Base-by-base conservation (phyloP, 2,797 vertebrate species). In the Xenentodon cancila region DNA sequence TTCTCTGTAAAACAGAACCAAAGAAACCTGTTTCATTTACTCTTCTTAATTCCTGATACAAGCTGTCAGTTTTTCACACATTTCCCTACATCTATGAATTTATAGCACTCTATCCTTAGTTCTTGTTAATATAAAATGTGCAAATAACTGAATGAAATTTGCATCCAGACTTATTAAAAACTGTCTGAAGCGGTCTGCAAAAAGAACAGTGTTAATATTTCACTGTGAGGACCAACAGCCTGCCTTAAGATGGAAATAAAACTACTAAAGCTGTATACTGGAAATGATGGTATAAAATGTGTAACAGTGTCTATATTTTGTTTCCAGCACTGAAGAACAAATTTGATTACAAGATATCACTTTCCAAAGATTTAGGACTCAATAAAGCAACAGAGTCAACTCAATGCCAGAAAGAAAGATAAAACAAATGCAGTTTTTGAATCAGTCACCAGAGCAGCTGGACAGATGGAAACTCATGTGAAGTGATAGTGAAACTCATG, bases 341-440 rank as follows among this genome's bases (percentile, higher is more conserved):
- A 64, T 77, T 61, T 67, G 73, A 79, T 82, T 57, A 46, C 13
- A 34, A 25, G 25, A 53, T 51, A 45, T 54, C 1, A 52, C 72
- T 59, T 66, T 45, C 37, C 9, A 37, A 37, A 37, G 9, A 37
- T 19, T 59, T 18, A 71, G 76, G 79, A 37, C 53, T 55, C 18
- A 59, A 25, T 34, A 21, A 58, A 40, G 13, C 6, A 43, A 8
- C 25, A 51, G 25, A 30, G 13, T 61, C 15, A 53, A 27, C 51
- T 30, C 51, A 79, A 75, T n/a, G 30, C 7, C 32, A 58, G 55
- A 30, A 19, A 49, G 19, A 11, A 37, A 37, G 5, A 70, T 57
- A 19, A 73, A 71, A 51, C 12, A 12, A 12, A 7, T 3, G 4
- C 2, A 20, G 34, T 51, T 71, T 73, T 66, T 18, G 2, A 50